Evolutionary conservation across 1,140 invertebrate genomes (phyloP), one percentile per base, ranked within the genome.

Genomic region (Subanguina moxae): DNA sequence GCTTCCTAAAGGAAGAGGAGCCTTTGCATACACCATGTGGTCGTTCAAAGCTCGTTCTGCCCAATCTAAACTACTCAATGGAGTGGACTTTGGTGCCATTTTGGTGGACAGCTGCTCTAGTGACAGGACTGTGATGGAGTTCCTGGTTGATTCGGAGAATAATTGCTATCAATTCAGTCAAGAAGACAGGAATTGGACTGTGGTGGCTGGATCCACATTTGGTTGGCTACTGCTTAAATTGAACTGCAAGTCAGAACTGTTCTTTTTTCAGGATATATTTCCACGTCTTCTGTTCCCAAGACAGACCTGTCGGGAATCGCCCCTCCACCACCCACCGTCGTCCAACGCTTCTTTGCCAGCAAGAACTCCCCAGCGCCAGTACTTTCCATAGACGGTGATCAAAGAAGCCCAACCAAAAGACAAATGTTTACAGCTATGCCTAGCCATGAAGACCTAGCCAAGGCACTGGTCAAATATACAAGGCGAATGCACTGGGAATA

Each of bases 51-150:
- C 21, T 13, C 21, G 28, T 56, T 32, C 27, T 21, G 3, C 58
- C 8, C 30, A 38, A 30, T 0, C 65, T 42, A 52, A 52, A 3
- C 48, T 52, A 8, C 23, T 52, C 8, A 19, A 19, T 21, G 48
- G 48, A 52, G 28, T 69, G 23, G 78, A 82, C n/a, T 74, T 82
- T 46, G 78, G 78, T 15, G 80, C 80, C 32, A 58, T 80, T 38
- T 28, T 80, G 5, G 70, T 78, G 9, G 78, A 80, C 57, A 69
- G 69, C 25, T 80, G 78, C 46, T 73, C 73, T 21, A 62, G 42
- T 42, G 57, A 23, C 1, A 45, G 43, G 25, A 43, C 68, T 42
- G 71, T 77, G 28, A 64, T 78, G 25, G 78, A 78, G 48, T 70
- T 78, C n/a, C 62, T 78, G 11, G 76, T 80, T 27, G 74, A 78